A percentile compares a stretch with the other conserved stretches of the same genome.
Evolutionary conservation across 2,797 vertebrate species (phyloP).

Genomic region (Etheostoma nigrum): DNA sequence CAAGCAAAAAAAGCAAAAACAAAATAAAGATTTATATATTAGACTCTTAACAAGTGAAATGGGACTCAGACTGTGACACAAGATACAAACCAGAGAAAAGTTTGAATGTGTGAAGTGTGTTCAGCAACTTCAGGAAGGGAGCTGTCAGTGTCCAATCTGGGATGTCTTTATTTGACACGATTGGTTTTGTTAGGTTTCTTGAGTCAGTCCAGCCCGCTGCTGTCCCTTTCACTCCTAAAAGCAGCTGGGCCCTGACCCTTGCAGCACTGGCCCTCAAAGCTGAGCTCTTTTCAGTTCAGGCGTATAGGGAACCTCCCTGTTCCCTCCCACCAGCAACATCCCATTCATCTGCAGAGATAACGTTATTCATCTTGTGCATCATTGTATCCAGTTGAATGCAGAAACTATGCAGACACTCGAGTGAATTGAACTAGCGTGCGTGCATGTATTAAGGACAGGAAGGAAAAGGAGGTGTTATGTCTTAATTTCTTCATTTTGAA

Average conservation of each 20-base stretch:
- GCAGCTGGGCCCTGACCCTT: constrained; percentile 98
- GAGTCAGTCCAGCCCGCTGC: constrained; percentile 93
- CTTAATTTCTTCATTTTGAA: constrained; percentile 90
- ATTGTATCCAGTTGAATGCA: constrained; percentile 99
- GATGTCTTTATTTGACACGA: constrained; percentile 88
- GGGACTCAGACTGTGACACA: constrained; percentile 73
- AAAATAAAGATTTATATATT: constrained; percentile 46
- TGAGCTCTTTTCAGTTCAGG: constrained; percentile 92
- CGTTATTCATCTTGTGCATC: constrained; percentile 99
- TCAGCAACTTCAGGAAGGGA: constrained; percentile 83
- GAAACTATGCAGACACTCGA: constrained; percentile 88
- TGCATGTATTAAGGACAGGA: constrained; percentile 73
- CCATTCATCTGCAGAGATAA: constrained; percentile 97
- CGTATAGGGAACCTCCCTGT: constrained; percentile 88
- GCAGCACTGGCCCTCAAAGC: constrained; percentile 90
- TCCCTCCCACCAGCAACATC: constrained; percentile 97
- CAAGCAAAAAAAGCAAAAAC: constrained; percentile 31
- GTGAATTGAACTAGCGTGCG: constrained; percentile 88
- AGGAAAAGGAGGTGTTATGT: constrained; percentile 85
- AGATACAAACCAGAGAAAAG: constrained; percentile 80
- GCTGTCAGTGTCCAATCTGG: constrained; percentile 81
- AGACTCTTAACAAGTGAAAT: constrained; percentile 65
- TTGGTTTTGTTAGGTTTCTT: constrained; percentile 89
- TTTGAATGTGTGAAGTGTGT: constrained; percentile 81
- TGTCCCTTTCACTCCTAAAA: constrained; percentile 93